A percentile compares a stretch with the other conserved stretches of the same genome.
Evolutionary conservation across 2,113 vertebrate genomes (phyloP).

Genomic region (Hiodon alosoides): DNA sequence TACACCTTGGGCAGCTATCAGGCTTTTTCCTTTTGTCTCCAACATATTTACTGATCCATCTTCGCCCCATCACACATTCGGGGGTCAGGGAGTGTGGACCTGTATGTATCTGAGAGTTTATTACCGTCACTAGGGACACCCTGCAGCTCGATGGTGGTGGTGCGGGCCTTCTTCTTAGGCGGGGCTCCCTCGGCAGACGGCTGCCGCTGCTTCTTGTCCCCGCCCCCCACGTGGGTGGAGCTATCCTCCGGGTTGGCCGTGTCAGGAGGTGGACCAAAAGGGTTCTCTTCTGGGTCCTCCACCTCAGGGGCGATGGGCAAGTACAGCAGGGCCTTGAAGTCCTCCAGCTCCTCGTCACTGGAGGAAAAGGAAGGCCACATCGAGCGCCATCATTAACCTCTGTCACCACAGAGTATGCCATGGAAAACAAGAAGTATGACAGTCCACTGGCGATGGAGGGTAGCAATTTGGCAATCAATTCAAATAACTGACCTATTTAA

Average conservation of each 20-base stretch:
- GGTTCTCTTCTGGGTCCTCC: slow-evolving; percentile 95
- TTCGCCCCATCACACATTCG: background rate
- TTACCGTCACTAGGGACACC: slow-evolving; percentile 92
- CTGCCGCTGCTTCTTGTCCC: slow-evolving; percentile 85
- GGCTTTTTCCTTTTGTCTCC: no score
- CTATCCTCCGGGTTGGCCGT: slow-evolving; percentile 72
- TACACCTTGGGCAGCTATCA: no score
- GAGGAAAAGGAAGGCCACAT: slow-evolving; percentile 6
- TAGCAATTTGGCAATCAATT: no score
- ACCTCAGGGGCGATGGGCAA: slow-evolving; percentile 95
- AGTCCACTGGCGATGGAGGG: no score
- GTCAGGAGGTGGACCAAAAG: slow-evolving; percentile 89
- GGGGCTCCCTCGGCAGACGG: slow-evolving; percentile 80
- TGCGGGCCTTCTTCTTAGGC: slow-evolving; percentile 95
- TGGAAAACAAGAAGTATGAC: no score
- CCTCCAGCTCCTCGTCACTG: slow-evolving; percentile 94
- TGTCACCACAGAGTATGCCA: background rate
- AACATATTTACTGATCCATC: no score
- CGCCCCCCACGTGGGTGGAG: slow-evolving; percentile 40
- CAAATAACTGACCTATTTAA: no score
- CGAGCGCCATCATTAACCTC: background rate
- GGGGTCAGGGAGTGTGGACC: background rate
- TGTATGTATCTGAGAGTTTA: slow-evolving; percentile 21
- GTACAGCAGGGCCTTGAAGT: slow-evolving; percentile 89
- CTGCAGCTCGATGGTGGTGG: slow-evolving; percentile 93